Percentiles rank a stretch among this genome's conserved stretches.
Conservation (phyloP, 2,888 invertebrate genomes). For the Athalia circularis region DNA sequence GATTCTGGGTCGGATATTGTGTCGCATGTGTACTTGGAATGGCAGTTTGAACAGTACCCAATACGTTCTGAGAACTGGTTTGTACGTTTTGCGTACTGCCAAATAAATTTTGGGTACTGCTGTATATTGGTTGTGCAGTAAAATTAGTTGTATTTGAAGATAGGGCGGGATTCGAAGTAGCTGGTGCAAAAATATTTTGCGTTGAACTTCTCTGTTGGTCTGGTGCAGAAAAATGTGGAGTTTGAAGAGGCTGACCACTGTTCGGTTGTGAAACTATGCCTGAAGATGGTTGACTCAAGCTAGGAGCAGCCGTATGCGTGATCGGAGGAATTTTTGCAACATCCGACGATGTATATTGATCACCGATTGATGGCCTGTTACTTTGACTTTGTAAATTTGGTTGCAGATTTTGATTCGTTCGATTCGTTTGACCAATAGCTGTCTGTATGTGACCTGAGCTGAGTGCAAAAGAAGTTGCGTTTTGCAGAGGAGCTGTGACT, state of each 20-base stretch:
- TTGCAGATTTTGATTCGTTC: slow-evolving; percentile 40
- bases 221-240: slow-evolving; percentile 11
- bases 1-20: slow-evolving; percentile 17
- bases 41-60: slow-evolving; percentile 22
- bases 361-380: slow-evolving; percentile 4
- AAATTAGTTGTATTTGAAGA: slow-evolving; percentile 16
- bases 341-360: slow-evolving; percentile 15
- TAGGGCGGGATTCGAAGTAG: background rate
- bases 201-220: slow-evolving; percentile 41
- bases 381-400: slow-evolving; percentile 28
- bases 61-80: slow-evolving; percentile 35
- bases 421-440: slow-evolving; percentile 16
- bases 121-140: slow-evolving; percentile 23
- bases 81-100: slow-evolving; percentile 46
- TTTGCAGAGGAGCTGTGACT: background rate
- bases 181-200: slow-evolving; percentile 45
- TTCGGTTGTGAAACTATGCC: slow-evolving; percentile 18
- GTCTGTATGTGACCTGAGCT: background rate
- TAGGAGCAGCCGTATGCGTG: slow-evolving; percentile 28
- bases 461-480: background rate
- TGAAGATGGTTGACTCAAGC: slow-evolving; percentile 31
- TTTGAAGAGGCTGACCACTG: slow-evolving; percentile 34
- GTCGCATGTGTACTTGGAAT: slow-evolving; percentile 27
- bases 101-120: slow-evolving; percentile 50
- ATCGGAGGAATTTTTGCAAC: background rate